A percentile compares a stretch with the other conserved stretches of the same genome.
Conservation (phyloP, 1,140 invertebrate genomes). For the honey bee (Apis mellifera) region Amel_HAv3.1 CM009935.2:1757501-1758000, state of each 20-base stretch:
- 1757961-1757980: background rate
- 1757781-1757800: no score
- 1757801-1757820: background rate
- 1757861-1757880: conserved; percentile 15
- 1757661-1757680: background rate
- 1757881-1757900: background rate
- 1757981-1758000: background rate
- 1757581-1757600: background rate
- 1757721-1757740: no score
- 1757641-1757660: conserved; percentile 5
- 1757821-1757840: conserved; percentile 22
- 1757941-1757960: conserved; percentile 1
- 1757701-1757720: background rate
- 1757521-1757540: background rate
- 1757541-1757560: background rate
- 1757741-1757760: background rate
- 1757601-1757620: background rate
- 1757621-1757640: background rate
- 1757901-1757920: background rate
- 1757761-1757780: background rate
- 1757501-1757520: background rate
- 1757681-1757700: background rate
- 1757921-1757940: background rate
- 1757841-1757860: conserved; percentile 16
- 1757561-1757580: background rate